Conservation (phyloP, 2,113 vertebrate genomes). For the Triplophysa rosa region DNA sequence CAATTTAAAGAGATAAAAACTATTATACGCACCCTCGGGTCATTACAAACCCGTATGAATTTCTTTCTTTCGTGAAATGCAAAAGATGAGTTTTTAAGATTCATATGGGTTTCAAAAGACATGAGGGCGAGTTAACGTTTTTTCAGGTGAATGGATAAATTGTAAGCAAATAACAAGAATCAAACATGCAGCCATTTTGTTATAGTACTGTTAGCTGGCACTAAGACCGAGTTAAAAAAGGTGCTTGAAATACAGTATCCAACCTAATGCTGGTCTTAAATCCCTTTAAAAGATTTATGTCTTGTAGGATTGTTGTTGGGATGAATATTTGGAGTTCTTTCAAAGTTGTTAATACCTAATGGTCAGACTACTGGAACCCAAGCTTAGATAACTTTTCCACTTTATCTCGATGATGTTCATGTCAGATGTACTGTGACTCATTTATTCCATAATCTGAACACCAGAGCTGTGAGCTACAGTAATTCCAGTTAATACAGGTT, state of each 20-base stretch:
- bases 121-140: no score
- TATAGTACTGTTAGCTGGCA: not conserved
- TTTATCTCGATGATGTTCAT: slow-evolving; percentile 7
- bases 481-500: slow-evolving; percentile 4
- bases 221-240: no score
- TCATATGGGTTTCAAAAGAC: no score
- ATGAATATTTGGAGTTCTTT: not conserved
- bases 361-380: not conserved
- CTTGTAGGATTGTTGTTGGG: not conserved
- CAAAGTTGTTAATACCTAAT: not conserved
- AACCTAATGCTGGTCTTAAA: not conserved
- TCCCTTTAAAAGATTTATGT: slow-evolving; percentile 19
- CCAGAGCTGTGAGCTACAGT: not conserved
- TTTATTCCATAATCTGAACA: not conserved
- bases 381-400: not conserved
- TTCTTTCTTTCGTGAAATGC: no score
- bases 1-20: no score
- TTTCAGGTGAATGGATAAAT: not conserved
- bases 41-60: no score
- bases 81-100: no score
- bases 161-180: not conserved
- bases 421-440: not conserved
- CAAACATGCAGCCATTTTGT: not conserved
- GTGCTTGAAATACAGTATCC: not conserved
- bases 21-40: no score